phyloP scores from a whole-genome alignment of 2,888 invertebrate species.

The Thereva unica region DNA sequence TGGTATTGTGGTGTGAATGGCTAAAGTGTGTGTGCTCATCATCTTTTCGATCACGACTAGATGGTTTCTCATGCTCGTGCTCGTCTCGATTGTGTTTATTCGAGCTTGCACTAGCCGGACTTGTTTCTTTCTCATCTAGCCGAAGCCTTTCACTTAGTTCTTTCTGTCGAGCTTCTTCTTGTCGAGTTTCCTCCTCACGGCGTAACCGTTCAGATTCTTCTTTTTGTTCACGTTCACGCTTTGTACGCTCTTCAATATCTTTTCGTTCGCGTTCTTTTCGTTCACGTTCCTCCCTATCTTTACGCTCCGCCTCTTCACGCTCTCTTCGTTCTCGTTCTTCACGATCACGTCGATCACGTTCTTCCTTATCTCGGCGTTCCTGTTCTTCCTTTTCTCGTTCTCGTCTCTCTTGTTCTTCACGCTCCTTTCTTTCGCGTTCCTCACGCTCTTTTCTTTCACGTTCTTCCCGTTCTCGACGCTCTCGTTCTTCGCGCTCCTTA shows the following conservation, averaged over 20 bases:
- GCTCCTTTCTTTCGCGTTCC: constrained; percentile 47
- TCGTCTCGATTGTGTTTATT: constrained; percentile 50
- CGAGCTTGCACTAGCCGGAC: constrained; percentile 52
- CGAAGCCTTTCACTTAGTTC: constrained; percentile 59
- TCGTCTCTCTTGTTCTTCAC: constrained; percentile 52
- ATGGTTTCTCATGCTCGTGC: constrained; percentile 47
- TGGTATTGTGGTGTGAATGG: constrained; percentile 33
- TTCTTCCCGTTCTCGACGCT: constrained; percentile 46
- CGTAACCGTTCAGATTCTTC: constrained; percentile 46
- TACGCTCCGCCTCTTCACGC: constrained; percentile 40
- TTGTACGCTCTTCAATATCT: constrained; percentile 43
- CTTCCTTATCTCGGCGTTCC: constrained; percentile 48
- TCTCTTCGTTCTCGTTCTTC: constrained; percentile 48
- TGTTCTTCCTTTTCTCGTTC: constrained; percentile 47
- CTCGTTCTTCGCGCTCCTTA: constrained; percentile 45
- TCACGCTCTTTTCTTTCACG: constrained; percentile 45
- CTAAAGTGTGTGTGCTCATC: constrained; percentile 13
- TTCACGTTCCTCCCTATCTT: constrained; percentile 44
- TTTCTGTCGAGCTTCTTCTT: constrained; percentile 50
- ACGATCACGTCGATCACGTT: constrained; percentile 48
- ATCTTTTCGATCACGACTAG: constrained; percentile 1
- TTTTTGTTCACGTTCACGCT: constrained; percentile 51
- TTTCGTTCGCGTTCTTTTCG: constrained; percentile 45
- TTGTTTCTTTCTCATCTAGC: constrained; percentile 52
- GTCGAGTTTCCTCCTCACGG: constrained; percentile 51